phyloP scores from a whole-genome alignment of 2,113 vertebrate genomes.

The Marmota monax region DNA sequence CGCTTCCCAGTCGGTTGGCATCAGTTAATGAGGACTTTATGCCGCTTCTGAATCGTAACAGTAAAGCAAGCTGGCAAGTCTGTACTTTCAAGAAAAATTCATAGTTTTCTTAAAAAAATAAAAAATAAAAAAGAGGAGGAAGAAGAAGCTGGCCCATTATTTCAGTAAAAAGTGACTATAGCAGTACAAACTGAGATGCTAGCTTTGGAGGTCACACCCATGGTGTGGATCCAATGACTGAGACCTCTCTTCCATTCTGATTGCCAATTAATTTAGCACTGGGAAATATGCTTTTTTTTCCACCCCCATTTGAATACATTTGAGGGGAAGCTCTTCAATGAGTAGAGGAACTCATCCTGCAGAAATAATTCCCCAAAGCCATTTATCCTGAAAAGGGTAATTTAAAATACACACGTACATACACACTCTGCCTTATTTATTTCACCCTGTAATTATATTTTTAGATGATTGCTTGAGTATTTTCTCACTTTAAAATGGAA shows the following conservation, averaged over 20 bases:
- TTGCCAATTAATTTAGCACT: not conserved
- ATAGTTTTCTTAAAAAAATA: not conserved
- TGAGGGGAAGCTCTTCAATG: not conserved
- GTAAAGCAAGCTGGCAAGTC: constrained; percentile 40
- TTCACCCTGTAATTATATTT: constrained; percentile 72
- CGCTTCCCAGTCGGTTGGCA: constrained; percentile 56
- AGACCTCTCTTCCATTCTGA: not conserved
- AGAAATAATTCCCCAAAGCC: constrained; percentile 46
- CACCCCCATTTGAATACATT: not conserved
- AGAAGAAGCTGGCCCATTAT: not conserved
- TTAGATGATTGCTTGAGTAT: constrained; percentile 67
- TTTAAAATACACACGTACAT: constrained; percentile 37
- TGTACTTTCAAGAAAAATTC: not conserved
- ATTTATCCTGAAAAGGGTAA: constrained; percentile 34
- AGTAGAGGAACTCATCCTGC: constrained; percentile 4
- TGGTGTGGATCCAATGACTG: fast-evolving
- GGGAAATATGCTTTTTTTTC: constrained; percentile 17
- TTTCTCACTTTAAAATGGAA: constrained; percentile 71
- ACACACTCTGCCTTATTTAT: constrained; percentile 58
- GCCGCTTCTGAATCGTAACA: constrained; percentile 25
- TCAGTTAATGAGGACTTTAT: constrained; percentile 73
- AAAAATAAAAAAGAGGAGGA: too few species aligned
- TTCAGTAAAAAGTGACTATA: constrained; percentile 44
- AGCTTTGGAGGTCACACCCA: not conserved
- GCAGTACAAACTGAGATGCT: not conserved